Conservation (phyloP, 2,888 invertebrate genomes). For the Allygus modestus region DNA sequence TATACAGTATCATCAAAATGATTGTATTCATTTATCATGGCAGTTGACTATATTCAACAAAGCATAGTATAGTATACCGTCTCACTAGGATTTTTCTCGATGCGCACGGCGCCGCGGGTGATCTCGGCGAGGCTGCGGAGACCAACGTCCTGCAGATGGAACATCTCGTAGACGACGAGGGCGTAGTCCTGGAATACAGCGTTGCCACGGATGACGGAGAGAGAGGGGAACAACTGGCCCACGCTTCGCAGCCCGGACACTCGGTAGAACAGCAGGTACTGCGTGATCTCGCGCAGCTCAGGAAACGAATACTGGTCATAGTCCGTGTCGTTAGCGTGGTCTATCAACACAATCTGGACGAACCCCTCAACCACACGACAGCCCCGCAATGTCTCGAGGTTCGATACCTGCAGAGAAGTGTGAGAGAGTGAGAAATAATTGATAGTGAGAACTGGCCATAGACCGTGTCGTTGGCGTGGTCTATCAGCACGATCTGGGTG, state of each 20-base stretch:
- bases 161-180: conserved; percentile 91
- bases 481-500: conserved; percentile 83
- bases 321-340: conserved; percentile 80
- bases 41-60: no score
- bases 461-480: conserved; percentile 80
- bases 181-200: conserved; percentile 87
- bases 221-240: conserved; percentile 93
- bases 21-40: no score
- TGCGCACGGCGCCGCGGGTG: conserved; percentile 87
- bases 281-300: conserved; percentile 93
- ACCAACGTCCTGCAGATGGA: conserved; percentile 82
- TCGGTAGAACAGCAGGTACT: conserved; percentile 89
- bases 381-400: conserved; percentile 40
- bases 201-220: conserved; percentile 91
- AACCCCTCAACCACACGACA: conserved; percentile 83
- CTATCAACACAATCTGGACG: conserved; percentile 83
- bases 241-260: conserved; percentile 89
- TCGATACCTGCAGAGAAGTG: neutral
- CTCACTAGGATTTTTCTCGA: conserved; percentile 82
- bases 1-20: no score
- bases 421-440: no score
- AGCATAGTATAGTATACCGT: no score
- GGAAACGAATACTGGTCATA: conserved; percentile 88
- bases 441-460: conserved; percentile 79
- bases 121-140: conserved; percentile 85